phyloP scores from a whole-genome alignment of 2,888 invertebrate genomes.

The Torymus auratus region DNA sequence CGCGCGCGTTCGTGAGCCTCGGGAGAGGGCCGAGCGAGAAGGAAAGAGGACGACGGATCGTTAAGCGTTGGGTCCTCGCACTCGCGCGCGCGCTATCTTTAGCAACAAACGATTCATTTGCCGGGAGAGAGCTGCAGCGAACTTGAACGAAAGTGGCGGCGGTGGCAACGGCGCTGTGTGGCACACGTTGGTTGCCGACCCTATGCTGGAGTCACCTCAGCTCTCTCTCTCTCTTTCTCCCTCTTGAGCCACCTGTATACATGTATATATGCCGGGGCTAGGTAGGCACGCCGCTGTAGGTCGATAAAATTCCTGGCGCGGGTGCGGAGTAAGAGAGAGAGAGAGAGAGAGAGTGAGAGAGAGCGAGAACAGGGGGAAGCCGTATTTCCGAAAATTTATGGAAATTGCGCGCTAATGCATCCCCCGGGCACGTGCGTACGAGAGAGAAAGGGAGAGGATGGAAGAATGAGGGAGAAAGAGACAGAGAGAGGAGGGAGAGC shows the following conservation, averaged over 20 bases:
- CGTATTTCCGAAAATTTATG: constrained; percentile 60
- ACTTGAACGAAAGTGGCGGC: constrained; percentile 14
- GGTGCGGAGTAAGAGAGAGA: not conserved
- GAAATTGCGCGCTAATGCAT: constrained; percentile 59
- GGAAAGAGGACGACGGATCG: constrained; percentile 37
- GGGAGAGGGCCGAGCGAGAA: not conserved
- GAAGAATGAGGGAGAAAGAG: not conserved
- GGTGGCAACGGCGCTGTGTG: not conserved
- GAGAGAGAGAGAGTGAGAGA: not conserved
- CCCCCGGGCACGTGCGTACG: constrained; percentile 25
- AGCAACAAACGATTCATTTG: constrained; percentile 54
- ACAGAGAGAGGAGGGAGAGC: not conserved
- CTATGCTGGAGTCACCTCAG: too few species aligned
- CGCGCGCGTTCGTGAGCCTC: not conserved
- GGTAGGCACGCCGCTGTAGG: not conserved
- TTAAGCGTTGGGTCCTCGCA: constrained; percentile 37
- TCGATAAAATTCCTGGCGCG: constrained; percentile 50
- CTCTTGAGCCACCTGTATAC: not conserved
- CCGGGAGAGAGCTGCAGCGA: constrained; percentile 16
- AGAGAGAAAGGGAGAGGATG: not conserved
- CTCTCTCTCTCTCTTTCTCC: too few species aligned
- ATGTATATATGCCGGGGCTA: not conserved
- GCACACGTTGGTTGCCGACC: too few species aligned
- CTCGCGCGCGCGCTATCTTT: constrained; percentile 33
- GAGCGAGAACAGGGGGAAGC: not conserved